Base-by-base conservation (phyloP, 2,113 vertebrate species). In the Girardinichthys multiradiatus region DNA sequence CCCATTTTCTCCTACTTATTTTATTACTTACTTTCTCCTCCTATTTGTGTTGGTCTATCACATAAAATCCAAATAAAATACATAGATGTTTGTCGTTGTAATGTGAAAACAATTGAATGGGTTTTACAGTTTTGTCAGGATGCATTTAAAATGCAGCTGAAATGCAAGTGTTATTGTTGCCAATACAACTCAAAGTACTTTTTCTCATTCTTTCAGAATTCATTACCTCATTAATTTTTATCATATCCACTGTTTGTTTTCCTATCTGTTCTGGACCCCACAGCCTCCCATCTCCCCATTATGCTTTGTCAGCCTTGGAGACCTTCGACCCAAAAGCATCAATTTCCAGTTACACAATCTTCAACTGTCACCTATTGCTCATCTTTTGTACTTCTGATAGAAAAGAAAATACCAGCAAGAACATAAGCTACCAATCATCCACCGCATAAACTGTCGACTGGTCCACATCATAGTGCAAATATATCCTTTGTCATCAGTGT, bases 321-420 rank as follows among this genome's bases (percentile, higher is more conserved):
- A 73, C 79, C 72, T 77, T 66, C 29, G 64, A 63, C 74, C 69
- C 67, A 51, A 59, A 35, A 48, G 74, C 82, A 87, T 88, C 64
- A 57, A 74, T 86, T 83, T 82, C 79, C 81, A 82, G 87, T 89
- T 75, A 81, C 67, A 63, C 68, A 7, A 8, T 72, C 57, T 27
- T 75, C 65, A 31, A 39, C n/a, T 4, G 42, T 86, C 76, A 84
- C 66, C 81, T 51, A 27, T 35, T 69, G 66, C 69, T 68, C 39
- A 14, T 80, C 64, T 17, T 27, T 39, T 64, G n/a, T 64, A 26
- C 58, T 42, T 87, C 60, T 58, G 80, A 87, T 83, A 62, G 45
- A 67, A 62, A 62, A 81, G 79, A 84, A 69, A 80, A 78, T 80
- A 65, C 65, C 19, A 57, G 39, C 39, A 58, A 0, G 31, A 60